These are phyloP conservation scores for Anneissia japonica DNA, from an alignment of 35 echinoderm and acorn worm species.

Conservation along the genomic window DNA sequence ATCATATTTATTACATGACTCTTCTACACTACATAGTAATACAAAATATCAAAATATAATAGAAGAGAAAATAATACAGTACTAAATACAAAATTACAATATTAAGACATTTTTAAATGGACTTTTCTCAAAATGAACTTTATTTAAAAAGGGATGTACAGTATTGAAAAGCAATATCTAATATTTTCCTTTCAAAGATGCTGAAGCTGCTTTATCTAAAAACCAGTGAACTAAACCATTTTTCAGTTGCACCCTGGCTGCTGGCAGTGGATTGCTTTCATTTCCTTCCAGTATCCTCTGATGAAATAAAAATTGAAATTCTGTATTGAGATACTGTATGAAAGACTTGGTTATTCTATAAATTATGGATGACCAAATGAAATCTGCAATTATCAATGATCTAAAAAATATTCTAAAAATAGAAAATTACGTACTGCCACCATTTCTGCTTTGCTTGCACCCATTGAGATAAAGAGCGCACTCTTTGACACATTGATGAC, in stretches of 20 bases:
- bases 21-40: no score
- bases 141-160: no score
- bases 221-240: constrained; percentile 89
- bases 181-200: constrained; percentile 57
- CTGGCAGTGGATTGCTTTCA: constrained; percentile 59
- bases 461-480: constrained; percentile 84
- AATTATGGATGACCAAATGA: background rate
- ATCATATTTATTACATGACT: no score
- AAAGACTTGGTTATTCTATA: background rate
- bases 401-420: background rate
- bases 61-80: no score
- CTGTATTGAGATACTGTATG: background rate
- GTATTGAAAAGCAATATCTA: no score
- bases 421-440: constrained; percentile 46
- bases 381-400: background rate
- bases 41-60: no score
- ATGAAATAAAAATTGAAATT: background rate
- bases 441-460: constrained; percentile 79
- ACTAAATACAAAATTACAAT: no score
- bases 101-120: no score
- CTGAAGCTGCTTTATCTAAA: constrained; percentile 69
- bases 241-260: constrained; percentile 63
- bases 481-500: constrained; percentile 80
- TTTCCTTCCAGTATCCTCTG: constrained; percentile 84
- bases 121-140: no score